Evolutionary conservation across 2,113 vertebrate genomes (phyloP), one percentile per base, ranked within the genome.

Genomic region (Nothobranchius kuhntae): DNA sequence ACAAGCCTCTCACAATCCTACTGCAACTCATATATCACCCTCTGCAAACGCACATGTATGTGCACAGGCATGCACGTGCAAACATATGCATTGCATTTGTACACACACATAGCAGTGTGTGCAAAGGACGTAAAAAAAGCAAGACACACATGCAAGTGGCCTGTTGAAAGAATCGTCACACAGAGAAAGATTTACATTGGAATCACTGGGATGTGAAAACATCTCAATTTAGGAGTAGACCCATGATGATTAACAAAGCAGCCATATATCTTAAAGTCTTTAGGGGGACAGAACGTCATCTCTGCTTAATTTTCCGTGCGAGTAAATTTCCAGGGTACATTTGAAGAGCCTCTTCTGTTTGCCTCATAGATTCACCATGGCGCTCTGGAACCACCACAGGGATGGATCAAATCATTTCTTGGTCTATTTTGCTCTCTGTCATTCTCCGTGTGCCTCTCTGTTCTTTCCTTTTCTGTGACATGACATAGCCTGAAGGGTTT

Each of bases 1-100:
- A 90, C 91, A 84, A 89, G 84, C 87, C 91, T 94, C 89, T 93
- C 88, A 92, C 93, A 94, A 92, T 94, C 93, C 85, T 89, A 76
- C 93, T 86, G 77, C 84, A 90, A 91, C 91, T 93, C 90, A 77
- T 94, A 93, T 94, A 94, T 95, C 94, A 92, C 86, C 78, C 60
- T 64, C 59, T 63, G 58, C 77, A 80, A 36, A 24, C 76, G 36
- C 80, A 70, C 60, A 75, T 54, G 53, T 74, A 82, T 48, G 30
- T 75, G 30, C 78, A 68, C 62, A 56, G 50, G 73, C 56, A 61
- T 75, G 46, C 59, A 59, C 52, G 50, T 11, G 52, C 7, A 26
- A 42, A 61, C 15, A 21, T 21, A 21, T 21, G 21, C 21, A 21
- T 21, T 50, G 14, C 65, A 47, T 56, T 52, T 54, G 70, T 46